Evolutionary conservation across 2,113 vertebrate genomes (phyloP).

Genomic region (Pimephales promelas): DNA sequence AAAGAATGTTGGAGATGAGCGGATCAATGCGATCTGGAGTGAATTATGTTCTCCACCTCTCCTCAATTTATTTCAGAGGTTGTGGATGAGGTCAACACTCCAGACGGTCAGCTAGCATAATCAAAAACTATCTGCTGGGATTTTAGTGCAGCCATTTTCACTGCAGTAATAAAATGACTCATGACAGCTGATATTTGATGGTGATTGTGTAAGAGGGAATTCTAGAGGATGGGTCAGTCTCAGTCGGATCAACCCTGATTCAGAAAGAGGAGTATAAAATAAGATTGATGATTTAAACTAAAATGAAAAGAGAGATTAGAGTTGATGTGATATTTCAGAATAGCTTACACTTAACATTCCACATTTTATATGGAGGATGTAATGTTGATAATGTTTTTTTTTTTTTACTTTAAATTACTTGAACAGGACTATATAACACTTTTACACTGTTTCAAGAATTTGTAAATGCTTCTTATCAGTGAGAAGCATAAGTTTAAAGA

Average conservation of each 20-base stretch:
- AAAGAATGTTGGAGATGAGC: constrained; percentile 29
- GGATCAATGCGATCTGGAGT: constrained; percentile 11
- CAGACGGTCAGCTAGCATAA: neutral
- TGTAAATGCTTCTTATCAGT: neutral
- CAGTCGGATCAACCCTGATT: neutral
- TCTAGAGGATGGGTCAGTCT: neutral
- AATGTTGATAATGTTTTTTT: neutral
- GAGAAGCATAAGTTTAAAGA: neutral
- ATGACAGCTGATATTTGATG: constrained; percentile 3
- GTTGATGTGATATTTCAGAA: neutral
- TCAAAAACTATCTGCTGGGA: constrained; percentile 6
- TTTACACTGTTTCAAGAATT: neutral
- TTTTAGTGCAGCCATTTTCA: neutral
- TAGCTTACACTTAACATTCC: neutral
- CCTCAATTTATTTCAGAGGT: constrained; percentile 7
- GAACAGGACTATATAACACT: neutral
- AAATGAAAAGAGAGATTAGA: neutral
- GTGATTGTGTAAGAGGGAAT: constrained; percentile 21
- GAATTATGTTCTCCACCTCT: constrained; percentile 9
- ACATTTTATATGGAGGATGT: neutral
- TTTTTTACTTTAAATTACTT: neutral
- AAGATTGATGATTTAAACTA: neutral
- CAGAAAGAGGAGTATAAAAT: neutral
- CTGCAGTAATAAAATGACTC: neutral
- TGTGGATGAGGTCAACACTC: neutral